Base-by-base conservation (phyloP, 2,888 invertebrate species). In the Pecten maximus region DNA sequence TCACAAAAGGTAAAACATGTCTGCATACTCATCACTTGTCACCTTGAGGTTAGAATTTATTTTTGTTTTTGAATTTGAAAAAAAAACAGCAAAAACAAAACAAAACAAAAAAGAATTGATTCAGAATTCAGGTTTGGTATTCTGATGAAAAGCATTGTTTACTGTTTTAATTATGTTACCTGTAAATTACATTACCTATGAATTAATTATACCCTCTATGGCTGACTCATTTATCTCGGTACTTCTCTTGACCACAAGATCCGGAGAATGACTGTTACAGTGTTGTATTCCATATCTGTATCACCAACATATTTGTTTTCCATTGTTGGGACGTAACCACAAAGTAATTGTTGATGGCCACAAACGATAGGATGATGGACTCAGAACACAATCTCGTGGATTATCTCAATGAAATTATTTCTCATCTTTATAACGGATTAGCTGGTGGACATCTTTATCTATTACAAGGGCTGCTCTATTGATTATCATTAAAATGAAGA, bases 301-400 rank as follows among this genome's bases (percentile, higher is more conserved):
- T 74, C 74, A 74, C 10, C 74, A 74, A 35, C 74, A 74, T 74
- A 35, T 74, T 74, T 74, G 74, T 74, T 74, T 74, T 74, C 35
- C 74, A 74, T 74, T 35, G 74, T 74, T 74, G 6, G 35, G 6
- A 35, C 35, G 74, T 28, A 74, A 74, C 74, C 74, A 28, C 28
- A 35, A 12, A 3, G 74, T 74, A 28, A 74, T 74, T 74, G 15
- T 74, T 74, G 74, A 74, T 74, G 10, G 15, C 74, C 74, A 74
- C 28, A 74, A 74, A 74, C 35, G 28, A 74, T 74, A 74, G 28
- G 28, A 74, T 74, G 74, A 23, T 35, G 2, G 35, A 35, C 15
- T 74, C 35, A 1, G 10, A 74, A 74, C 35, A 10, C 74, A 74
- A 74, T 28, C 74, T 74, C 23, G 35, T 23, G 23, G 28, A 74